These are phyloP conservation scores for Atrichornis clamosus DNA, from an alignment of 2,113 vertebrate species.

Conservation along the genomic window DNA sequence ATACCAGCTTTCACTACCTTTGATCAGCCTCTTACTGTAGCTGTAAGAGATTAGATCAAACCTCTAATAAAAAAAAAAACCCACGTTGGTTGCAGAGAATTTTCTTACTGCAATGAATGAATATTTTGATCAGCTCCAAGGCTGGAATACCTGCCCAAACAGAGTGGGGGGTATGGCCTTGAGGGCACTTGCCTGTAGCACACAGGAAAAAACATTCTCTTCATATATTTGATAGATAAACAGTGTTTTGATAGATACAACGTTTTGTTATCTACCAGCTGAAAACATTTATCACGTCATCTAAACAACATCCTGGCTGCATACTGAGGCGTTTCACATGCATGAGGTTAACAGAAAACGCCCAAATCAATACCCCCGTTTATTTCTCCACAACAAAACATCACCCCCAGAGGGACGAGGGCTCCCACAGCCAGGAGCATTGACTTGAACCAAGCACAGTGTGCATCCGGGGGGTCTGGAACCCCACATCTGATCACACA, in stretches of 20 bases:
- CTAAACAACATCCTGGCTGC: neutral
- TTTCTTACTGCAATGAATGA: constrained; percentile 28
- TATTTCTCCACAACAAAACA: neutral
- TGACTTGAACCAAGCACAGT: fast-evolving
- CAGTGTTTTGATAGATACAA: neutral
- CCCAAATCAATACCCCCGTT: fast-evolving
- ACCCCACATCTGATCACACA: neutral
- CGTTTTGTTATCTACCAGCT: neutral
- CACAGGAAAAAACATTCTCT: neutral
- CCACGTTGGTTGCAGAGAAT: neutral
- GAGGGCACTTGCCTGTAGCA: neutral
- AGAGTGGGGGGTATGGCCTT: neutral
- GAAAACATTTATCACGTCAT: too few species aligned
- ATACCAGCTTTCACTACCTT: constrained; percentile 57
- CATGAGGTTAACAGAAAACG: neutral
- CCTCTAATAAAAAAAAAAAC: neutral
- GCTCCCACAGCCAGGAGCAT: fast-evolving
- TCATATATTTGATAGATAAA: neutral
- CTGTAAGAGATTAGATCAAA: constrained; percentile 62
- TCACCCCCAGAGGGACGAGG: fast-evolving
- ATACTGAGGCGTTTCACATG: neutral
- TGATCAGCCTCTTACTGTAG: constrained; percentile 58
- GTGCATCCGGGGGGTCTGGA: neutral
- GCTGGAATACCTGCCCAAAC: neutral
- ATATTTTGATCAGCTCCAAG: neutral